Conservation (phyloP, 2,113 vertebrate genomes). For the Triplophysa tibetana region DNA sequence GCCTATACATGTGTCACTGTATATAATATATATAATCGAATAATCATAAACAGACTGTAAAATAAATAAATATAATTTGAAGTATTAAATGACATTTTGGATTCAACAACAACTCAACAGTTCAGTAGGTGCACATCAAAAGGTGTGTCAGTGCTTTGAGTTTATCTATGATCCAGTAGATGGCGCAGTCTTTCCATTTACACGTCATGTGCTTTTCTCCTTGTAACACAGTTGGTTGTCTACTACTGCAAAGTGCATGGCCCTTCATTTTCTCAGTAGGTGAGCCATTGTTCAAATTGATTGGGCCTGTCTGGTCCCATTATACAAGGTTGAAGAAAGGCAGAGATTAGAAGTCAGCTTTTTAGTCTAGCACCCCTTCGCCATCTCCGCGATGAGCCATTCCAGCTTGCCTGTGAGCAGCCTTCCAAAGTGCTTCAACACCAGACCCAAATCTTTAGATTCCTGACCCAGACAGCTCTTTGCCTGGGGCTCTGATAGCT, state of each 20-base stretch:
- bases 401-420: constrained; percentile 70
- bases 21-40: too few species aligned
- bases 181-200: constrained; percentile 32
- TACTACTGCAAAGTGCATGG: constrained; percentile 31
- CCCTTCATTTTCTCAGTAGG: constrained; percentile 26
- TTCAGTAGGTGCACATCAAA: constrained; percentile 8
- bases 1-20: too few species aligned
- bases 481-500: constrained; percentile 50
- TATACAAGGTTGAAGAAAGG: constrained; percentile 11
- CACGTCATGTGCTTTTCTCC: background rate
- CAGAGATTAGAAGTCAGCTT: constrained; percentile 23
- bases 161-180: constrained; percentile 27
- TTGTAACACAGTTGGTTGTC: background rate
- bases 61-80: constrained; percentile 28
- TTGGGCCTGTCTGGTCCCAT: constrained; percentile 20
- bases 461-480: constrained; percentile 61
- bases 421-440: constrained; percentile 60
- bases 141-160: background rate
- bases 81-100: background rate
- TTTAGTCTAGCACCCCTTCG: constrained; percentile 57
- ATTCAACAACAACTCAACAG: constrained; percentile 1
- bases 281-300: background rate
- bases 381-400: constrained; percentile 61
- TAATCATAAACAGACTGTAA: background rate
- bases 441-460: constrained; percentile 55